These are phyloP conservation scores for Melipona beecheii DNA, from an alignment of 2,888 invertebrate genomes.

Conservation along the genomic window DNA sequence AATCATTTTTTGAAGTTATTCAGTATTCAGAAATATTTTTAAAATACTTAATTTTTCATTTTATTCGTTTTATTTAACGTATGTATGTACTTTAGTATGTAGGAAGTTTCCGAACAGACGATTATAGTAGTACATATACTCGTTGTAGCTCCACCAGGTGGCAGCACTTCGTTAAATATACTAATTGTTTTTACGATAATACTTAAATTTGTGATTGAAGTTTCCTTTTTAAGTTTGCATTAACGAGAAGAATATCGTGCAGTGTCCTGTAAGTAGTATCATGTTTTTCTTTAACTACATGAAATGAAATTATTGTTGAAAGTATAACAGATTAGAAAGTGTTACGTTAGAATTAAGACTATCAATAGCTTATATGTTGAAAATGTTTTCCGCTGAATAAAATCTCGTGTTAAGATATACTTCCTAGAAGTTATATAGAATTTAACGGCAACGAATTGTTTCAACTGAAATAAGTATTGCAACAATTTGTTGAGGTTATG, in stretches of 20 bases:
- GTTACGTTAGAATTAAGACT: not conserved
- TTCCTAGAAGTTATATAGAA: not conserved
- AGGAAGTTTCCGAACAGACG: not conserved
- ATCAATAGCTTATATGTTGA: not conserved
- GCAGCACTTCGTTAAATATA: constrained; percentile 22
- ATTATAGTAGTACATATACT: not conserved
- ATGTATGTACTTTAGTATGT: not conserved
- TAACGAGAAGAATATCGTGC: not conserved
- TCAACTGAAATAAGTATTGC: not conserved
- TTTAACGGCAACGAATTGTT: not conserved
- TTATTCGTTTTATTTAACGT: not conserved
- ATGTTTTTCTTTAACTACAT: too few relatives aligned
- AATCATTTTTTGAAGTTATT: not conserved
- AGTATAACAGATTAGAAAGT: not conserved
- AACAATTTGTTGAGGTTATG: constrained; percentile 55
- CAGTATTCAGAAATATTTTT: not conserved
- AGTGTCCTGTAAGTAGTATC: not conserved
- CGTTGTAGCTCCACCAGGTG: not conserved
- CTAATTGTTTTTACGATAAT: constrained; percentile 5
- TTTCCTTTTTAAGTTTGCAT: not conserved
- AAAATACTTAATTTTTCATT: not conserved
- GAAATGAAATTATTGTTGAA: not conserved
- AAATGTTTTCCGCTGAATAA: too few relatives aligned
- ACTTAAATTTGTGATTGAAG: not conserved
- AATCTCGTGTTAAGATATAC: not conserved